Percentiles rank a stretch among this genome's conserved stretches.
Evolutionary conservation across 2,113 vertebrate species (phyloP).

Genomic region (Rana temporaria): DNA sequence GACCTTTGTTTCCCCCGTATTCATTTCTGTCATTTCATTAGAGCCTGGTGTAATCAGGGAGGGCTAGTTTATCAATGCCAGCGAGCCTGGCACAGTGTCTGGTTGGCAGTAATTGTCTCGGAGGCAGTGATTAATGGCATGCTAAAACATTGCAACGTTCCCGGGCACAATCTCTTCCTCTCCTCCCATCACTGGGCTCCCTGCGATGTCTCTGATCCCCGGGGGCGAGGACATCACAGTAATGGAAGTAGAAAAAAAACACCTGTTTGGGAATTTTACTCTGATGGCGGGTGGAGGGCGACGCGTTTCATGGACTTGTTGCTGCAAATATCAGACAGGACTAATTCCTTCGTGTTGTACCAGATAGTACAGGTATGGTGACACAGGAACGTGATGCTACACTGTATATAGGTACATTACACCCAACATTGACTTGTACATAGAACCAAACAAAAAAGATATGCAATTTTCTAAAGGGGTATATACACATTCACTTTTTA

Average conservation of each 20-base stretch:
- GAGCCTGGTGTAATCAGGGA: background rate
- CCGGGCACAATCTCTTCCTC: conserved; percentile 8
- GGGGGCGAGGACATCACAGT: background rate
- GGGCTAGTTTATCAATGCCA: conserved; percentile 39
- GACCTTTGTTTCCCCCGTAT: conserved; percentile 17
- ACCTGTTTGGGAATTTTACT: background rate
- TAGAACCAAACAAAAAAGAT: too few species aligned
- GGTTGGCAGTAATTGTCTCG: conserved; percentile 38
- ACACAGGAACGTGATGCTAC: too few species aligned
- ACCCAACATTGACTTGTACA: too few species aligned
- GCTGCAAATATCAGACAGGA: background rate
- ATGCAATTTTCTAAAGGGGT: too few species aligned
- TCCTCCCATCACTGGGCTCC: background rate
- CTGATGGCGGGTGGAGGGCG: background rate
- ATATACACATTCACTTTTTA: too few species aligned
- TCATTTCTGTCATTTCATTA: conserved; percentile 30
- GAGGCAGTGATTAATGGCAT: conserved; percentile 40
- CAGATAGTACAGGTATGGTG: too few species aligned
- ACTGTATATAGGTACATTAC: too few species aligned
- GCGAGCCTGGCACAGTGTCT: background rate
- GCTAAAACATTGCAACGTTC: background rate
- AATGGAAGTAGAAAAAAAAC: background rate
- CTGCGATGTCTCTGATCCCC: background rate
- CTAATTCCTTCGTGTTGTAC: too few species aligned
- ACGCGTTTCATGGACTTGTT: conserved; percentile 4